A percentile compares a stretch with the other conserved stretches of the same genome.
Conservation (phyloP, 2,113 vertebrate species). For the Lepus europaeus region DNA sequence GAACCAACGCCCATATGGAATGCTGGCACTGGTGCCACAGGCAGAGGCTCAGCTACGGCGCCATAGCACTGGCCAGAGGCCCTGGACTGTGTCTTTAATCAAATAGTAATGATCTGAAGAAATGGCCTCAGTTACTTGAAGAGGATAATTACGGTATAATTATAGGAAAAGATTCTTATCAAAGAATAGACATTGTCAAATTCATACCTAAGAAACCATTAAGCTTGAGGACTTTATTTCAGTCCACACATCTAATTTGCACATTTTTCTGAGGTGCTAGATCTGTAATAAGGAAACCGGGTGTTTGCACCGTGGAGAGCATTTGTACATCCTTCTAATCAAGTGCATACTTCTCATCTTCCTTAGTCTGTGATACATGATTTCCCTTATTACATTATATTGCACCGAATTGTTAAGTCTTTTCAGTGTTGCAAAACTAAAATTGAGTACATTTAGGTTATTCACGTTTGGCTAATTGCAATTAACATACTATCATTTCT, state of each 20-base stretch:
- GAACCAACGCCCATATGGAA: too few species aligned
- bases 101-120: neutral
- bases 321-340: neutral
- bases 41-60: too few species aligned
- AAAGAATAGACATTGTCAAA: slow-evolving; percentile 10
- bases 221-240: neutral
- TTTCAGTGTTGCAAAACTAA: neutral
- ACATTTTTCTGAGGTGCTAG: neutral
- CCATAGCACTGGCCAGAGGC: too few species aligned
- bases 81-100: neutral
- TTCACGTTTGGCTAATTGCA: neutral
- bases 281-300: neutral
- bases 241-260: neutral
- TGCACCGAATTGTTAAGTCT: neutral
- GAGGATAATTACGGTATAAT: neutral
- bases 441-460: neutral
- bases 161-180: neutral
- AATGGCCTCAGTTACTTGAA: neutral
- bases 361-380: neutral
- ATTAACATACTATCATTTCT: neutral
- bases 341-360: neutral
- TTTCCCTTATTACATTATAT: neutral
- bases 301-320: neutral
- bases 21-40: too few species aligned
- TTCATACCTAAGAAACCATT: neutral